Conservation (phyloP, 92 coral and sea anemone species). For the Actinostola sp. region DNA sequence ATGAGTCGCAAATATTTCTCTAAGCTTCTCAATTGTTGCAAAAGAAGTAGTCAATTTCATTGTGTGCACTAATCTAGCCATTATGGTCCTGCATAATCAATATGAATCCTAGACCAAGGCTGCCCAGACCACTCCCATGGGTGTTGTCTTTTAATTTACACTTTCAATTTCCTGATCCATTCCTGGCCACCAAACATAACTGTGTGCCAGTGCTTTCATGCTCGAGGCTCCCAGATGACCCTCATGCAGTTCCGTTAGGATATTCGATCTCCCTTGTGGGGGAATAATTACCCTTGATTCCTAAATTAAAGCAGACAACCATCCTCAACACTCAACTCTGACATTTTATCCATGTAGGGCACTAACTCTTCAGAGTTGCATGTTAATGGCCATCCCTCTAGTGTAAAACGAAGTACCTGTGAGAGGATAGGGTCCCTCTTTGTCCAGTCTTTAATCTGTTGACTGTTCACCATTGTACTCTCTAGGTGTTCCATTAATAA, state of each 20-base stretch:
- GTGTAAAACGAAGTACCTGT: slow-evolving; percentile 37
- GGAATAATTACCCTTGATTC: slow-evolving; percentile 56
- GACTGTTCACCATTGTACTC: slow-evolving; percentile 49
- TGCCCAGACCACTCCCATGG: too few relatives aligned
- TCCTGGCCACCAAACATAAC: slow-evolving; percentile 40
- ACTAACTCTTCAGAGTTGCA: slow-evolving; percentile 29
- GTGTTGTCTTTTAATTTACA: too few relatives aligned
- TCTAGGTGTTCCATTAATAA: slow-evolving; percentile 54
- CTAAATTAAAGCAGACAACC: slow-evolving; percentile 52
- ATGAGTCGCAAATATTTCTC: too few relatives aligned
- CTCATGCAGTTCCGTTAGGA: slow-evolving; percentile 54
- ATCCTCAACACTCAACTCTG: slow-evolving; percentile 66
- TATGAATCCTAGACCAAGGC: too few relatives aligned
- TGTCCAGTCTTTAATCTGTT: slow-evolving; percentile 56
- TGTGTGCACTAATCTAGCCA: too few relatives aligned
- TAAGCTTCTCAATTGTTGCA: too few relatives aligned
- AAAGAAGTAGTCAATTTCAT: too few relatives aligned
- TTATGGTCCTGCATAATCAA: too few relatives aligned
- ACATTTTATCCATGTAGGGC: slow-evolving; percentile 37
- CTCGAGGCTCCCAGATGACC: slow-evolving; percentile 55
- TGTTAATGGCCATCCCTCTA: slow-evolving; percentile 54
- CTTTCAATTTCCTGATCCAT: too few relatives aligned
- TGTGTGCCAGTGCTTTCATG: slow-evolving; percentile 52
- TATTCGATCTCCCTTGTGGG: slow-evolving; percentile 42
- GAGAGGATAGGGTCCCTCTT: slow-evolving; percentile 52